A percentile compares a stretch with the other conserved stretches of the same genome.
These are phyloP conservation scores for Cataglyphis cursor DNA, from an alignment of 2,888 invertebrate genomes.

Conservation along the genomic window DNA sequence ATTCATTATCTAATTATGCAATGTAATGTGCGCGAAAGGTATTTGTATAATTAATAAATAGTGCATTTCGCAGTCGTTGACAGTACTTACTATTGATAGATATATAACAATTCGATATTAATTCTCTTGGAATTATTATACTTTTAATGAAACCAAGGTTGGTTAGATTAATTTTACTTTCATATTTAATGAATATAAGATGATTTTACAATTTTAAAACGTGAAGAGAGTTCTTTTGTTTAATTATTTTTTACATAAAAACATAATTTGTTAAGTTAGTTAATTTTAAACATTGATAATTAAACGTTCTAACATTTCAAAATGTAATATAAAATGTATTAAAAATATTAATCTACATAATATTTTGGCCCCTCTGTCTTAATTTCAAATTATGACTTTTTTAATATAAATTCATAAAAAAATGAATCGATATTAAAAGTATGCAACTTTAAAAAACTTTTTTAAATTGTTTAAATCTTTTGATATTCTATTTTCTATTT, in stretches of 20 bases:
- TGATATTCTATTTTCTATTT: neutral
- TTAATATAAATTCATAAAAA: neutral
- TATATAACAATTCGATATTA: neutral
- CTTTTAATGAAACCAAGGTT: slow-evolving; percentile 9
- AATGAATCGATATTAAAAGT: neutral
- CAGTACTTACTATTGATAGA: neutral
- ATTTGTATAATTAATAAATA: slow-evolving; percentile 20
- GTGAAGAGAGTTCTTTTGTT: neutral
- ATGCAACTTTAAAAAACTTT: neutral
- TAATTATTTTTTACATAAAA: neutral
- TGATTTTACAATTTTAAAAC: neutral
- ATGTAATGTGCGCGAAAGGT: neutral
- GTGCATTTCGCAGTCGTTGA: neutral
- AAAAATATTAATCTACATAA: neutral
- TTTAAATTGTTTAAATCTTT: neutral
- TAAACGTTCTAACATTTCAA: neutral
- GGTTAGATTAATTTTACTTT: neutral
- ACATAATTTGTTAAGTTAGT: neutral
- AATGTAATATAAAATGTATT: slow-evolving; percentile 1
- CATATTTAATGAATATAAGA: neutral
- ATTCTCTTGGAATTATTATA: neutral
- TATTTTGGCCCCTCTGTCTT: neutral
- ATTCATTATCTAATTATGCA: slow-evolving; percentile 6
- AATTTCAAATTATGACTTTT: neutral
- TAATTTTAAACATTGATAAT: neutral